Evolutionary conservation across 2,888 invertebrate species (phyloP).

Genomic region (Rotaria sp.): DNA sequence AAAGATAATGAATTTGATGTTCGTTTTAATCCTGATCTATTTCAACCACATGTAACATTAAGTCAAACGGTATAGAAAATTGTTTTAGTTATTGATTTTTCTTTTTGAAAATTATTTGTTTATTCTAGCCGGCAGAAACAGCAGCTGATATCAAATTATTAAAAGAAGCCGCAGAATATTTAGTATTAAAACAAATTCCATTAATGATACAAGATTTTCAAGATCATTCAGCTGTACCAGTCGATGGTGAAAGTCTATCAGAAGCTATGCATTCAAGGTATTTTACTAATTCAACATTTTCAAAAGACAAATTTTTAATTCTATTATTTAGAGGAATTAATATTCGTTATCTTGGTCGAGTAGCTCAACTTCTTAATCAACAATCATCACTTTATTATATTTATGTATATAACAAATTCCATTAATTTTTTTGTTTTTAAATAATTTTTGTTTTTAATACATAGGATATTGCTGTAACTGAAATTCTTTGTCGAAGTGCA

Average conservation of each 20-base stretch:
- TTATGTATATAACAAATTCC: neutral
- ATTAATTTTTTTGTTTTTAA: no score
- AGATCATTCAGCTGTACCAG: conserved; percentile 82
- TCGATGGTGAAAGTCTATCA: conserved; percentile 84
- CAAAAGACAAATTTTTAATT: no score
- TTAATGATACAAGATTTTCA: conserved; percentile 66
- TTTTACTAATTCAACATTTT: no score
- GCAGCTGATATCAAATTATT: conserved; percentile 79
- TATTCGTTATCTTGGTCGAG: conserved; percentile 86
- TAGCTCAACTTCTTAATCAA: conserved; percentile 59
- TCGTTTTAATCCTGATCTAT: conserved; percentile 95
- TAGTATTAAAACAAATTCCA: conserved; percentile 85
- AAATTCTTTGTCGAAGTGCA: conserved; percentile 76
- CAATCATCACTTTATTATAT: conserved; percentile 18
- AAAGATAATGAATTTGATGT: conserved; percentile 92
- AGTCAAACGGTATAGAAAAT: conserved; percentile 59
- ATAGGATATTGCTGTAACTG: conserved; percentile 79
- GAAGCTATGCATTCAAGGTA: conserved; percentile 78
- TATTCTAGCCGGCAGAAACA: conserved; percentile 61
- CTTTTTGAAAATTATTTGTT: conserved; percentile 26
- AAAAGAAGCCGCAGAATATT: conserved; percentile 87
- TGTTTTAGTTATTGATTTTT: neutral
- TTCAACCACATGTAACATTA: conserved; percentile 84
- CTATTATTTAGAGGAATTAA: conserved; percentile 69
- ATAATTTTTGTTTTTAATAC: conserved; percentile 49